A percentile compares a stretch with the other conserved stretches of the same genome.
These are phyloP conservation scores for Phengaris arion DNA, from an alignment of 2,888 invertebrate species.

Conservation along the genomic window DNA sequence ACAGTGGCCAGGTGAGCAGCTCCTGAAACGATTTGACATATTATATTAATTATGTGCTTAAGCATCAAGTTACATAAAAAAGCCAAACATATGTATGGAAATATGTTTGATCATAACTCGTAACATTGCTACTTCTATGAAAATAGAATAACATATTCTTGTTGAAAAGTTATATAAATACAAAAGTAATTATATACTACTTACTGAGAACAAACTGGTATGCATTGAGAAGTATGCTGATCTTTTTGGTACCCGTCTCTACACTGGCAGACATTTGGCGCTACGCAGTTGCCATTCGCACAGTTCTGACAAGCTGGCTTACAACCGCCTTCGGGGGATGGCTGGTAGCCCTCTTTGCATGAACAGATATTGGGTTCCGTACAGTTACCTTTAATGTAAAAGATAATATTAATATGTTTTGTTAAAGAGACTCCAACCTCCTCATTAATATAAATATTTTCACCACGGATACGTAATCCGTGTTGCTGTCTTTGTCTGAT, in stretches of 20 bases:
- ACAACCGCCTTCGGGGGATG: constrained; percentile 64
- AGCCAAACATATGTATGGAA: too few relatives aligned
- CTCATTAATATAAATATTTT: too few relatives aligned
- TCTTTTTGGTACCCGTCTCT: constrained; percentile 47
- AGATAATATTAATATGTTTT: not conserved
- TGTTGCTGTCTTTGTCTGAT: too few relatives aligned
- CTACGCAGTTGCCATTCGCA: constrained; percentile 68
- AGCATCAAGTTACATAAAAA: too few relatives aligned
- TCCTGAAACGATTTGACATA: constrained; percentile 51
- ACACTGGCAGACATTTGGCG: constrained; percentile 75
- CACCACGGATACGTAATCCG: too few relatives aligned
- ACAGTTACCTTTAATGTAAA: constrained; percentile 68
- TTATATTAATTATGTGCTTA: not conserved
- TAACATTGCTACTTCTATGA: too few relatives aligned
- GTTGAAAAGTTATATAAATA: too few relatives aligned
- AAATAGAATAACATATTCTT: too few relatives aligned
- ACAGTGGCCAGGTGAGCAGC: constrained; percentile 68
- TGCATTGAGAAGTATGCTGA: constrained; percentile 48
- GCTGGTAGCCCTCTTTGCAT: constrained; percentile 76
- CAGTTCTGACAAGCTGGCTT: constrained; percentile 62
- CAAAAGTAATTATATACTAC: constrained; percentile 41
- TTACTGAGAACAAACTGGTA: constrained; percentile 58
- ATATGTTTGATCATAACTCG: too few relatives aligned
- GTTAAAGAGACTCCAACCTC: too few relatives aligned
- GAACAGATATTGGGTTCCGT: constrained; percentile 77